phyloP scores from a whole-genome alignment of 2,888 invertebrate genomes.

The Oligia latruncula region DNA sequence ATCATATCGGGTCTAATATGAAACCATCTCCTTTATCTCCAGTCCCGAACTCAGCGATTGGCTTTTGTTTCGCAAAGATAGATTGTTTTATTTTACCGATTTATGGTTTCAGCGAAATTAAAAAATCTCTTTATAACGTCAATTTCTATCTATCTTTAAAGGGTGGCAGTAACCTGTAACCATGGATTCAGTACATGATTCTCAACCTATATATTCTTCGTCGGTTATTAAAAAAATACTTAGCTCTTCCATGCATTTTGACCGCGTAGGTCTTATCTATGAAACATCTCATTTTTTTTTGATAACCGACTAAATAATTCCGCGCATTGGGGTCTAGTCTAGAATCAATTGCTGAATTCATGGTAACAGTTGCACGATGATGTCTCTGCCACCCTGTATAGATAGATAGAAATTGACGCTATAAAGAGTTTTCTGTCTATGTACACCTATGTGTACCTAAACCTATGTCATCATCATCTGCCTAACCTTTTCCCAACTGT shows the following conservation, averaged over 20 bases:
- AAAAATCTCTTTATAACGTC: neutral
- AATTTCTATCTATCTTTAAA: neutral
- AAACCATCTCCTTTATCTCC: conserved; percentile 15
- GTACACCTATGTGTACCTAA: neutral
- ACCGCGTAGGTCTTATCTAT: no score
- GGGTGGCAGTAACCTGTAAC: neutral
- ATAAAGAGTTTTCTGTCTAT: neutral
- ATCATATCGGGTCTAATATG: conserved; percentile 31
- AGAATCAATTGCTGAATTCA: no score
- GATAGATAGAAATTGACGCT: no score
- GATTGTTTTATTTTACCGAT: conserved; percentile 30
- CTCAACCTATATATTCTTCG: neutral
- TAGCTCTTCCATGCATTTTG: neutral
- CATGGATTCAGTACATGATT: neutral
- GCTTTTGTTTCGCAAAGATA: conserved; percentile 31
- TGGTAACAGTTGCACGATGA: no score
- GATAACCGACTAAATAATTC: neutral
- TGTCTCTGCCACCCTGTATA: neutral
- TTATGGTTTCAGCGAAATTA: conserved; percentile 12
- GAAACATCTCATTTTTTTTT: neutral
- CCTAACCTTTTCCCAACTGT: no score
- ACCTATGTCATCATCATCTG: neutral
- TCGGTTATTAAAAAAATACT: neutral
- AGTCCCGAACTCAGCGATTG: neutral
- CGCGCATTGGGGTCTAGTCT: no score